Evolutionary conservation across 2,888 invertebrate species (phyloP).

Genomic region (Campopleginae sp.): DNA sequence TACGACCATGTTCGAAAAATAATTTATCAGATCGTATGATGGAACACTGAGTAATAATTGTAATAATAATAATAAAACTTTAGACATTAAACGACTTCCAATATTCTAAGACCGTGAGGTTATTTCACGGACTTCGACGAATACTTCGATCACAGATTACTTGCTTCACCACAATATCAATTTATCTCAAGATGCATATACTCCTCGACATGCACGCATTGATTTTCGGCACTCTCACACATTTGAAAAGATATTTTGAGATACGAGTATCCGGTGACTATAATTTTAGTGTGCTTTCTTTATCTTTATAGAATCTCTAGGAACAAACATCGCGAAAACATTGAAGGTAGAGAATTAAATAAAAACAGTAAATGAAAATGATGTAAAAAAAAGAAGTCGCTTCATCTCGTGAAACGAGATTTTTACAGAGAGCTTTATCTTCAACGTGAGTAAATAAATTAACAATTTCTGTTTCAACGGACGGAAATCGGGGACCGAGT

Average conservation of each 20-base stretch:
- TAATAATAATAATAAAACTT: constrained; percentile 4
- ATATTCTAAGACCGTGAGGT: constrained; percentile 35
- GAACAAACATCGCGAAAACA: constrained; percentile 51
- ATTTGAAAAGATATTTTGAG: constrained; percentile 61
- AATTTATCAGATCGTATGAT: constrained; percentile 29
- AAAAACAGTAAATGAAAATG: constrained; percentile 40
- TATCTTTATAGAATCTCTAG: constrained; percentile 59
- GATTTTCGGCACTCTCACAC: constrained; percentile 49
- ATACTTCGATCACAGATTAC: constrained; percentile 67
- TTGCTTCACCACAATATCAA: constrained; percentile 66
- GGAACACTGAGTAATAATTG: constrained; percentile 33
- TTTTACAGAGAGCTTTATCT: constrained; percentile 37
- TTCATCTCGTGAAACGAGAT: constrained; percentile 14
- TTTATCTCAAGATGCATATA: constrained; percentile 64
- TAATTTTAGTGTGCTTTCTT: constrained; percentile 6
- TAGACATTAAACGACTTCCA: constrained; percentile 9
- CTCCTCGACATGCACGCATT: constrained; percentile 58
- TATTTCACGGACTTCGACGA: constrained; percentile 52
- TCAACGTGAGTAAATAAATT: constrained; percentile 57
- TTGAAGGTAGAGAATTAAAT: constrained; percentile 32
- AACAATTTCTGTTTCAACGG: constrained; percentile 53
- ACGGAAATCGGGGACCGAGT: constrained; percentile 42
- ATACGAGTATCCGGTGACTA: constrained; percentile 67
- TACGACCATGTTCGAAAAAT: constrained; percentile 29
- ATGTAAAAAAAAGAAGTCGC: constrained; percentile 15